Percentiles rank a stretch among this genome's conserved stretches.
phyloP scores from a whole-genome alignment of 1,140 invertebrate genomes.

The Muscidifurax raptorellus region DNA sequence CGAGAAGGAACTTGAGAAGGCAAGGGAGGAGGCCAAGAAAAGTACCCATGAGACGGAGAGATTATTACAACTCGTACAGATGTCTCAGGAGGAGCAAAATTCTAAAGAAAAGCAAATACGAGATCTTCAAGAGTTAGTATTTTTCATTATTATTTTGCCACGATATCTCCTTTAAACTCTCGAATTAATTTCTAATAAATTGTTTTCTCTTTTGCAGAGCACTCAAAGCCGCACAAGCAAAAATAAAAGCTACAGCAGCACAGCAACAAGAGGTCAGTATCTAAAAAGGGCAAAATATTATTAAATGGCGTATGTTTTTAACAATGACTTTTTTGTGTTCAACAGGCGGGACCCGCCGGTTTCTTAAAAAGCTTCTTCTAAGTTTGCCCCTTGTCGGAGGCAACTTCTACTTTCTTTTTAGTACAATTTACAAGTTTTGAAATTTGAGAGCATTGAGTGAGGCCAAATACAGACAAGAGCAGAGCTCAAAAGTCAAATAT shows the following conservation, averaged over 20 bases:
- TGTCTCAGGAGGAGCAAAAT: conserved; percentile 96
- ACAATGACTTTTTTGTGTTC: conserved; percentile 40
- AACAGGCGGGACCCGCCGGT: conserved; percentile 87
- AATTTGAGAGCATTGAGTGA: conserved; percentile 46
- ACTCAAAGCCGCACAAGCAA: conserved; percentile 90
- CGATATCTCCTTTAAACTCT: too few species aligned
- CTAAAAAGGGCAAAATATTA: conserved; percentile 3
- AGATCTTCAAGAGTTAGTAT: conserved; percentile 94
- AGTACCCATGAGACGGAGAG: conserved; percentile 92
- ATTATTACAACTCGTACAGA: conserved; percentile 92
- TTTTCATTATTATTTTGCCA: background rate
- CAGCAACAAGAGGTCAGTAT: conserved; percentile 84
- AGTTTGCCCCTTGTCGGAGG: conserved; percentile 61
- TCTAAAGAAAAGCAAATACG: conserved; percentile 95
- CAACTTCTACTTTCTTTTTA: conserved; percentile 72
- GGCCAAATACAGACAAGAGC: conserved; percentile 44
- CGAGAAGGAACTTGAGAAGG: conserved; percentile 80
- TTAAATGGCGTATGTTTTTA: conserved; percentile 41
- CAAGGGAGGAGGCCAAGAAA: conserved; percentile 87
- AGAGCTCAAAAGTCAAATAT: conserved; percentile 42
- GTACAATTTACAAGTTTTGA: conserved; percentile 69
- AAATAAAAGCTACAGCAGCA: conserved; percentile 83
- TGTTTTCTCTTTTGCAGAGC: conserved; percentile 78
- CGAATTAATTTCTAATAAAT: background rate
- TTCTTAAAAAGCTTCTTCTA: conserved; percentile 94